These are phyloP conservation scores for Dreissena polymorpha DNA, from an alignment of 1,140 invertebrate species.

Conservation along the genomic window DNA sequence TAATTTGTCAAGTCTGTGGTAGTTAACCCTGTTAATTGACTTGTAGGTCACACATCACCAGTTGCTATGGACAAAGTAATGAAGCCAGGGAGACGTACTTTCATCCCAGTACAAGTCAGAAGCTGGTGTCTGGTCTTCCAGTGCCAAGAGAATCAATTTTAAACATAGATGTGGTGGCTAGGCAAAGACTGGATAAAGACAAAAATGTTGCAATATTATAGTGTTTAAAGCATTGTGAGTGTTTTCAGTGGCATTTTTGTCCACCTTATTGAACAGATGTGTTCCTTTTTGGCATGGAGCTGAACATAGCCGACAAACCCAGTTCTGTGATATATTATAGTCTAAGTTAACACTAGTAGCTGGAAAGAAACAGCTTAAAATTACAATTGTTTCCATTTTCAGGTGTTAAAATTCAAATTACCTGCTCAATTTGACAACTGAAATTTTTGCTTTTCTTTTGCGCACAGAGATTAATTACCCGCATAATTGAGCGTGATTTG, in stretches of 20 bases:
- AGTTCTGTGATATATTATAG: too few species aligned
- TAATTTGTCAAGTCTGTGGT: not conserved
- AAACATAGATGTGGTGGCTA: slow-evolving; percentile 20
- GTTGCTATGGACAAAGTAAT: slow-evolving; percentile 50
- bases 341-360: too few species aligned
- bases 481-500: too few species aligned
- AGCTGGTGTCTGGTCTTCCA: slow-evolving; percentile 40
- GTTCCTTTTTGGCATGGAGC: not conserved
- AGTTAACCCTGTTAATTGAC: not conserved
- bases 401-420: too few species aligned
- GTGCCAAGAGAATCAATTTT: slow-evolving; percentile 19
- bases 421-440: too few species aligned
- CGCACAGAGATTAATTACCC: too few species aligned
- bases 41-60: slow-evolving; percentile 40
- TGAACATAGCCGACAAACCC: not conserved
- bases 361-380: too few species aligned
- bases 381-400: too few species aligned
- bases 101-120: slow-evolving; percentile 19
- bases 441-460: too few species aligned
- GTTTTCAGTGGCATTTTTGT: not conserved
- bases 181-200: slow-evolving; percentile 28
- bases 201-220: slow-evolving; percentile 39
- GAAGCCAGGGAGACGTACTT: slow-evolving; percentile 42
- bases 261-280: not conserved
- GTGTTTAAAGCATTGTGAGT: not conserved